Base-by-base conservation (phyloP, 1,140 invertebrate species). In the Stegodyphus mimosarum region DNA sequence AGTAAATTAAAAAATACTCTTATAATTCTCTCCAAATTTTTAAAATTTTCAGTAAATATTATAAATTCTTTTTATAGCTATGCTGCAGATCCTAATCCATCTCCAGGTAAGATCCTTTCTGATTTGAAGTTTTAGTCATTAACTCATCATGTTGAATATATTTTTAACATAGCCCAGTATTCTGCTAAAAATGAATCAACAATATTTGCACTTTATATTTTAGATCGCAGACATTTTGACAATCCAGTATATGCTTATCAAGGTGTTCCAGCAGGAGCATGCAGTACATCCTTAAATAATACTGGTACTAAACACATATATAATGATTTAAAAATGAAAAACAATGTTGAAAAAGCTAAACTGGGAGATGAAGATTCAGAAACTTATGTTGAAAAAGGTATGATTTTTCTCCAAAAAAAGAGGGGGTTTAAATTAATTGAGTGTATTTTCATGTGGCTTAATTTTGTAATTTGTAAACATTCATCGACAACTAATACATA, bases 181-280 rank as follows among this genome's bases (percentile, higher is more conserved):
- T 33, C 33, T 33, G 33, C 33, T 33, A 33, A 33, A 33, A 60
- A 60, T 60, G 0, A 9, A 60, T 5, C 55, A 60, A 11, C 55
- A 60, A 60, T 60, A 9, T 33, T 1, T 33, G 33, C 33, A 33
- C 33, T 33, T 33, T 33, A 33, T 33, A 33, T 78, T 91, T 80
- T 89, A 95, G 95, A 96, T 89, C 94, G 94, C 87, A 95, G 96
- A 90, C 96, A 97, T 90, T 97, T 97, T 90, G 96, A 97, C 90
- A 97, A 97, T 92, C 96, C 96, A 0, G 95, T 96, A 3, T 97
- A 97, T 90, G 94, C 95, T 0, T 95, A 94, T 90, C 93, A 95
- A 69, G 90, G 64, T 88, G 91, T 79, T 92, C 94, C 89, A 88
- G 93, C 88, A 92, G 92, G 88, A 93, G 92, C 87, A 91, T 91